Evolutionary conservation across 1,140 invertebrate species (phyloP), one percentile per base, ranked within the genome.

Genomic region (Orchesella cincta): DNA sequence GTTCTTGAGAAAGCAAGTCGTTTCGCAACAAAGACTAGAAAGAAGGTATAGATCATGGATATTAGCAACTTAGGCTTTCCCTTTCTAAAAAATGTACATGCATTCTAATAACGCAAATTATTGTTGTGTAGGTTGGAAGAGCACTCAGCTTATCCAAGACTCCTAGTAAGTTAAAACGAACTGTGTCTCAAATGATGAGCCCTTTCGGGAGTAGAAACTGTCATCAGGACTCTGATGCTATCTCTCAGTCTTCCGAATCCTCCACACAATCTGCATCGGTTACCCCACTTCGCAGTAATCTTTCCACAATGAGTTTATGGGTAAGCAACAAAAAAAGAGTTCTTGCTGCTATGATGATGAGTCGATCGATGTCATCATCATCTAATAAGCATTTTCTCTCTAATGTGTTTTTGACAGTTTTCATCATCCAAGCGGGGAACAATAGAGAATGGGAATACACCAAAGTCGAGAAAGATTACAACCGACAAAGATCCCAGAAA

Each of bases 71-170:
- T 26, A 18, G 23, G 23, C 12, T 57, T n/a, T 57, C 34, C 14
- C 29, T 26, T 33, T 71, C 67, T 23, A 18, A 71, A 16, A 23
- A 23, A n/a, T 23, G 57, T 8, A 8, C 28, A 23, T 12, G 5
- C 12, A 12, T 23, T 64, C 23, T 64, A 23, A 64, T 64, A 23
- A 29, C 26, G 67, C 2, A 71, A 73, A 31, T 73, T 46, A 12
- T 29, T 3, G 33, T 67, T 34, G 29, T 46, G 33, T 34, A 82
- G 81, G 94, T 98, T 28, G 93, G 93, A 67, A 89, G 95, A 81
- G 95, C 95, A 74, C 93, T 98, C 83, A 97, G 95, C 74, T 95
- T 97, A 85, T 96, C 95, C 85, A 95, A 95, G 86, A 97, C 95
- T 5, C 95, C 95, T 28, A 94, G 92, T 72, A 96, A 95, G 86